Evolutionary conservation across 1,140 invertebrate species (phyloP), one percentile per base, ranked within the genome.

Genomic region (Lasaia peninsularis): DNA sequence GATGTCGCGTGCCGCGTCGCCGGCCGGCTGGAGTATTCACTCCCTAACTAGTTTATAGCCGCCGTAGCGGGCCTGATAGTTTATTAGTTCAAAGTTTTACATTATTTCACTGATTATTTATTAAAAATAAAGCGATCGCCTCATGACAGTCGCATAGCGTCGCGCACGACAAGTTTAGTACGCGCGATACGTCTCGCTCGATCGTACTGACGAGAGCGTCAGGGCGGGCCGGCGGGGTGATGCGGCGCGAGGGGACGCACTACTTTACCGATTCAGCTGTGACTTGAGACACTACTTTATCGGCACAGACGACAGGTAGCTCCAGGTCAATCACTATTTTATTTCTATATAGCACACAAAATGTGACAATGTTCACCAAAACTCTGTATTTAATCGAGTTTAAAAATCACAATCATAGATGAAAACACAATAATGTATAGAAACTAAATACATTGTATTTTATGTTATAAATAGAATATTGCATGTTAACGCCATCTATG

Each of bases 101-200:
- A 87, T 87, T 83, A 87, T 87, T 83, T 84, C 80, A 87, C 84
- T 84, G 75, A 86, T 75, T 75, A 73, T 52, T 76, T 71, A 63
- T 75, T 65, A 69, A 69, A 72, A 77, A 73, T 70, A 63, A 64
- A 72, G 63, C 64, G 75, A 76, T 79, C 71, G 75, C 63, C 66
- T 83, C 75, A 85, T 81, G 67, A 84, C 69, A 73, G 59, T 53
- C 71, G 73, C 75, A 80, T 77, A 73, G 75, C 75, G 75, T 79
- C 70, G 71, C 65, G 69, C 80, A 80, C 54, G 49, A 54, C 57
- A 54, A 58, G 67, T 52, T 68, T 65, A 63, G 73, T 75, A 78
- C 76, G 65, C 74, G 60, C 83, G 61, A 65, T 65, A 44, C 68
- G 71, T 72, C 56, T 71, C 84, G 84, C 81, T 87, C 80, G 80